Base-by-base conservation (phyloP, 2,888 invertebrate species). In the Beris morrisii region DNA sequence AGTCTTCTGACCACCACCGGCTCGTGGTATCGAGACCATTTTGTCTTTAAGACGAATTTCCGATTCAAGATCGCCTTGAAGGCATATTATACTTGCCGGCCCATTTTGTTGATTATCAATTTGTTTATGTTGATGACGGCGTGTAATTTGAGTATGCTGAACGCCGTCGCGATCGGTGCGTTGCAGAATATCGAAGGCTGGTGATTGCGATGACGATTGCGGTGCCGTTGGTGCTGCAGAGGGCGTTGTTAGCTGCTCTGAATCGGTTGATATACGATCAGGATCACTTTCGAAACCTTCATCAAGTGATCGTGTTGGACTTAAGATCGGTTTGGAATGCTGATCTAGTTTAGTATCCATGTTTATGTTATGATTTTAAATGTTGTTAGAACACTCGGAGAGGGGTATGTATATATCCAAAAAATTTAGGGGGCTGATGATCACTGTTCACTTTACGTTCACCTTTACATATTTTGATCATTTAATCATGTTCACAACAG, bases 261-360 rank as follows among this genome's bases (percentile, higher is more conserved):
- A 80, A 76, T 81, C 81, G 44, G 80, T 81, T 69, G 81, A 80
- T 74, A 80, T 76, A 69, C 81, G 79, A 79, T 81, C 81, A 73
- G 81, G 81, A 79, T 81, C 81, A 76, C 81, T 81, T 78, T 81
- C 81, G 72, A 81, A 81, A 73, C 81, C 81, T 77, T 81, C 81
- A 69, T 81, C 81, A 67, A 81, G 77, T 71, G 81, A 81, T 76
- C 81, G 76, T 70, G 80, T 81, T 72, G 81, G 80, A 74, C 81
- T 81, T 69, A 81, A 76, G 72, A 80, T 80, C 69, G 80, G 80
- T 71, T 81, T 81, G 64, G 78, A 77, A 71, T 77, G 78, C 69
- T 76, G 76, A 73, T 80, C 80, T 71, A 78, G 72, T 76, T 79
- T 79, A 67, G 75, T 71, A 68, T 73, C 72, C 72, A 73, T 73